phyloP scores from a whole-genome alignment of 2,888 invertebrate genomes.

The Biston betularia region DNA sequence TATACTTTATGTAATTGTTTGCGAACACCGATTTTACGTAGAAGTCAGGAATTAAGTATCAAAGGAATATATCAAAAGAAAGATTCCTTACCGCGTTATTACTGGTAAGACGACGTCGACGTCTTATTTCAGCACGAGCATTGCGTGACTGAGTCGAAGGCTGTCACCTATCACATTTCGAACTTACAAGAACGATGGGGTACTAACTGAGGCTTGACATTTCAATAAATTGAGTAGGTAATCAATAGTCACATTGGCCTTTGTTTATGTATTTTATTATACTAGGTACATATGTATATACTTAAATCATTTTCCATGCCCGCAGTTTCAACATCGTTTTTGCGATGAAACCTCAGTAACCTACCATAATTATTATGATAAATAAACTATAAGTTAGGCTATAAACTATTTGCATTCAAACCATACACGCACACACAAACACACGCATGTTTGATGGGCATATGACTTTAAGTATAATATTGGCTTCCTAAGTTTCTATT shows the following conservation, averaged over 20 bases:
- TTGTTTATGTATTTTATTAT: background rate
- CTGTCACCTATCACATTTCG: conserved; percentile 35
- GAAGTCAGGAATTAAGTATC: background rate
- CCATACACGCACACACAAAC: too few relatives aligned
- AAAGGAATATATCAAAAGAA: background rate
- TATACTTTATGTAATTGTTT: background rate
- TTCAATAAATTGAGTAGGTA: conserved; percentile 30
- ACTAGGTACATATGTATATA: too few relatives aligned
- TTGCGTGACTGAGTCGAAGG: conserved; percentile 33
- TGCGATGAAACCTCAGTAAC: too few relatives aligned
- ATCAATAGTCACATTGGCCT: conserved; percentile 5
- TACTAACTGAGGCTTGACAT: conserved; percentile 23
- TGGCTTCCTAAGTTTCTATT: too few relatives aligned
- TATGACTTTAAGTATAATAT: too few relatives aligned
- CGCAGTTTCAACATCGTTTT: too few relatives aligned
- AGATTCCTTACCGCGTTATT: conserved; percentile 2
- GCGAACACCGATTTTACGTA: background rate
- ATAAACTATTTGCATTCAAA: too few relatives aligned
- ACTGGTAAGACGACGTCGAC: conserved; percentile 1
- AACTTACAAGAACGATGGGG: conserved; percentile 13
- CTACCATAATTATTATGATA: too few relatives aligned
- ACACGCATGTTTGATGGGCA: too few relatives aligned
- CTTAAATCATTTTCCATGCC: too few relatives aligned
- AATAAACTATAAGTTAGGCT: too few relatives aligned
- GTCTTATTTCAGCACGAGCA: conserved; percentile 16